A percentile compares a stretch with the other conserved stretches of the same genome.
Conservation (phyloP, 2,888 invertebrate genomes). For the Lottia scabra region DNA sequence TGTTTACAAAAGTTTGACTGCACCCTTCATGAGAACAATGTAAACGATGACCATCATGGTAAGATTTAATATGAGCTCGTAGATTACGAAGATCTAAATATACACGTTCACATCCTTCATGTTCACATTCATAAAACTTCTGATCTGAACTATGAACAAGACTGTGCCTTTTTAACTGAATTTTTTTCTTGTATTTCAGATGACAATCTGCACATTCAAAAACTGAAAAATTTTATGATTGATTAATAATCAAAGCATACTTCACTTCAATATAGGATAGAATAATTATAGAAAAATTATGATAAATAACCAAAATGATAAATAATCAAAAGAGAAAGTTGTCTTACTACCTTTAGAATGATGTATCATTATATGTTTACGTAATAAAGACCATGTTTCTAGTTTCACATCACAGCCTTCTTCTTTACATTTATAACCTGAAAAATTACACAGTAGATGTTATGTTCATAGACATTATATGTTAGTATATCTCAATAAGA, state of each 20-base stretch:
- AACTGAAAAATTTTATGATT: constrained; percentile 15
- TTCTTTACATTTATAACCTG: constrained; percentile 48
- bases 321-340: background rate
- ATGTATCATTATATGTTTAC: constrained; percentile 42
- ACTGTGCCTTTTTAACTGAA: constrained; percentile 44
- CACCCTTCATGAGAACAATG: constrained; percentile 45
- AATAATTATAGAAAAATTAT: too few relatives aligned
- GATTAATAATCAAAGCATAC: too few relatives aligned
- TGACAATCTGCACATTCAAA: constrained; percentile 42
- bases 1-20: constrained; percentile 44
- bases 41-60: constrained; percentile 49
- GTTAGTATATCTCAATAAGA: too few relatives aligned
- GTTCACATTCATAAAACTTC: constrained; percentile 42
- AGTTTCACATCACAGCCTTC: constrained; percentile 44
- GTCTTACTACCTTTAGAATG: constrained; percentile 34
- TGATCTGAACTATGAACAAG: constrained; percentile 36
- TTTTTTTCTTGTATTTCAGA: constrained; percentile 40
- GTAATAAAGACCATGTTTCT: constrained; percentile 48
- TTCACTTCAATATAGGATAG: too few relatives aligned
- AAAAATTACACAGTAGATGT: constrained; percentile 9
- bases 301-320: too few relatives aligned
- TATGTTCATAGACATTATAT: too few relatives aligned
- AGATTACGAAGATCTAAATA: constrained; percentile 51
- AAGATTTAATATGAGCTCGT: constrained; percentile 45
- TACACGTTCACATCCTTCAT: constrained; percentile 45